phyloP scores from a whole-genome alignment of 2,113 vertebrate species.

The Antechinus flavipes region DNA sequence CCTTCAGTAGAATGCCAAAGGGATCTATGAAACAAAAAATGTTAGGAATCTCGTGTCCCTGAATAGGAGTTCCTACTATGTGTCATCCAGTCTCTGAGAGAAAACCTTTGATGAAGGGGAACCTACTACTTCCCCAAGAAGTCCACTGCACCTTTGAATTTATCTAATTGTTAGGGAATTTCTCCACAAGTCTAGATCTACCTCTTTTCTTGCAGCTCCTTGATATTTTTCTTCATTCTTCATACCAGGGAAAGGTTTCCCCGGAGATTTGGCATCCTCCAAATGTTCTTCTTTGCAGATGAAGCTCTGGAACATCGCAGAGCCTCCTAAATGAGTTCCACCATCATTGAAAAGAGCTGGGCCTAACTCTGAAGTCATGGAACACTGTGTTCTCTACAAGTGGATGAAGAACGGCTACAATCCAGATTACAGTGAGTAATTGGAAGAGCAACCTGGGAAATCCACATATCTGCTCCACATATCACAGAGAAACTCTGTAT shows the following conservation, averaged over 20 bases:
- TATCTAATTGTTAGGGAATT: background rate
- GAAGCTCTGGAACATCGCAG: background rate
- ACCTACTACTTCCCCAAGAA: background rate
- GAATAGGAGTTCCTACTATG: background rate
- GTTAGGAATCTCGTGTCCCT: background rate
- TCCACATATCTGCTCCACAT: background rate
- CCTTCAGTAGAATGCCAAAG: background rate
- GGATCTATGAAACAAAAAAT: background rate
- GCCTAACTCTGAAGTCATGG: background rate
- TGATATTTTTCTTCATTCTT: background rate
- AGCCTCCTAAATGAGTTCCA: background rate
- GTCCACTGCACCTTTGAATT: background rate
- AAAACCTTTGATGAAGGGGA: background rate
- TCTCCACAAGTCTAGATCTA: background rate
- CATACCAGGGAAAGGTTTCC: background rate
- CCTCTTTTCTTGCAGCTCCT: background rate
- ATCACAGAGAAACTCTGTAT: background rate
- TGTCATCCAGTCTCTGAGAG: background rate
- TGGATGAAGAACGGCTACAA: background rate
- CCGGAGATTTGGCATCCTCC: background rate
- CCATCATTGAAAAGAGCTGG: background rate
- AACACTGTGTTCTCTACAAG: background rate
- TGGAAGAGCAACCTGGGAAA: background rate
- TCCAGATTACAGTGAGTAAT: background rate
- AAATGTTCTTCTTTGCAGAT: background rate